phyloP scores from a whole-genome alignment of 2,797 vertebrate species.

The Gallinago nigripennis region DNA sequence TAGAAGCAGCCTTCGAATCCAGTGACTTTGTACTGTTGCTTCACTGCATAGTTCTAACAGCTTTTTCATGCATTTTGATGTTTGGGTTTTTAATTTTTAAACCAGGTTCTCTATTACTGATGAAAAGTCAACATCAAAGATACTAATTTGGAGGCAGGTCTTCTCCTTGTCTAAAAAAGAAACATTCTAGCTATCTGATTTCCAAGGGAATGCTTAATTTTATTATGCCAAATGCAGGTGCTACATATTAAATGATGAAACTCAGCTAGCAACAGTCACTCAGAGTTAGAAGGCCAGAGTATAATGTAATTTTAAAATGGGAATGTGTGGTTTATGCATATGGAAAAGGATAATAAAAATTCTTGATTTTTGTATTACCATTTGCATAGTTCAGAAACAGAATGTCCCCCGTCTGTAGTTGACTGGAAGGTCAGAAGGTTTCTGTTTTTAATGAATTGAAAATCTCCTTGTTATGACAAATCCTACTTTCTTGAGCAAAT shows the following conservation, averaged over 20 bases:
- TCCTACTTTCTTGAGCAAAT: not conserved
- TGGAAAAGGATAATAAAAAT: conserved; percentile 51
- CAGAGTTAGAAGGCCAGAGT: conserved; percentile 37
- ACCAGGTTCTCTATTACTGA: conserved; percentile 42
- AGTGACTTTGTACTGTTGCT: conserved; percentile 19
- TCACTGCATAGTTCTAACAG: conserved; percentile 3
- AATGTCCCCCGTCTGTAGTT: not conserved
- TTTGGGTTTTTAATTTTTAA: conserved; percentile 72
- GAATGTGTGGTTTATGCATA: conserved; percentile 47
- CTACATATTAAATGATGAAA: conserved; percentile 22
- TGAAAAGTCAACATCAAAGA: conserved; percentile 70
- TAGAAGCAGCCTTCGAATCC: not conserved
- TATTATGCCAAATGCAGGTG: conserved; percentile 46
- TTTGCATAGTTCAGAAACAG: conserved; percentile 56
- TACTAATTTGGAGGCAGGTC: conserved; percentile 56
- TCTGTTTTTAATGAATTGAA: conserved; percentile 31
- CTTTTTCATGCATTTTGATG: conserved; percentile 54
- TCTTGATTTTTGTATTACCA: conserved; percentile 17
- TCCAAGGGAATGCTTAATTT: conserved; percentile 71
- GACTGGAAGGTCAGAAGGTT: conserved; percentile 41
- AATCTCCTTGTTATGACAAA: conserved; percentile 45
- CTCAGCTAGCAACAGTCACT: conserved; percentile 34
- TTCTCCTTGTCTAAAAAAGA: conserved; percentile 55
- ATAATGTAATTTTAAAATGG: conserved; percentile 11
- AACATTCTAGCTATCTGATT: conserved; percentile 51